A percentile compares a stretch with the other conserved stretches of the same genome.
These are phyloP conservation scores for Eurois occulta DNA, from an alignment of 2,888 invertebrate species.

Conservation along the genomic window DNA sequence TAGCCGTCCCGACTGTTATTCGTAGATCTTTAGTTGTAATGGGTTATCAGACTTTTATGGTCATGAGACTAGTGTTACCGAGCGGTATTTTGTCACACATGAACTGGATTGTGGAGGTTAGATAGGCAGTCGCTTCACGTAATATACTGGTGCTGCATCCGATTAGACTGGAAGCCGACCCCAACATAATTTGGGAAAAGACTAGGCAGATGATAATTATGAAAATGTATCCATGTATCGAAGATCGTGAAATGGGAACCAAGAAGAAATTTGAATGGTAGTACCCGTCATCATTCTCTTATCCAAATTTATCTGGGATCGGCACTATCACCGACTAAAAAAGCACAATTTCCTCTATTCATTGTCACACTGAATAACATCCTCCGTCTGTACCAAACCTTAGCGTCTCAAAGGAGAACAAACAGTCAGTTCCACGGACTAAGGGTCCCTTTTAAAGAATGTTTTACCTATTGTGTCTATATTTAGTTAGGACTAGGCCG, in stretches of 20 bases:
- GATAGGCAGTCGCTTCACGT: background rate
- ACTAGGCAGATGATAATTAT: background rate
- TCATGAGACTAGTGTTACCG: background rate
- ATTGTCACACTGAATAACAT: conserved; percentile 6
- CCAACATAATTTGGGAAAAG: background rate
- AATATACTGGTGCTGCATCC: background rate
- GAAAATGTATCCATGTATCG: background rate
- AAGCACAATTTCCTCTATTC: background rate
- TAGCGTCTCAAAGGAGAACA: conserved; percentile 12
- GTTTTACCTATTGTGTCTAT: conserved; percentile 61
- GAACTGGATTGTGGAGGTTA: background rate
- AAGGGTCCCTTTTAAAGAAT: conserved; percentile 52
- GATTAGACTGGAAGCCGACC: background rate
- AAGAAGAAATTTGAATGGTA: background rate
- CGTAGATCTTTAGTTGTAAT: background rate
- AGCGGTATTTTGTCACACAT: background rate
- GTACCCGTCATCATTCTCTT: background rate
- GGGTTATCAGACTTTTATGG: background rate
- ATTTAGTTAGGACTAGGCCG: conserved; percentile 60
- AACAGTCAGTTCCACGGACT: conserved; percentile 23
- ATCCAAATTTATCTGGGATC: background rate
- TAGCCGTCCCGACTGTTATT: background rate
- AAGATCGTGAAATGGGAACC: background rate
- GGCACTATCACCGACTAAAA: background rate
- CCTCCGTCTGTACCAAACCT: background rate